Percentiles rank a stretch among this genome's conserved stretches.
phyloP scores from a whole-genome alignment of 2,113 vertebrate genomes.

The Nothocercus nigrocapillus region DNA sequence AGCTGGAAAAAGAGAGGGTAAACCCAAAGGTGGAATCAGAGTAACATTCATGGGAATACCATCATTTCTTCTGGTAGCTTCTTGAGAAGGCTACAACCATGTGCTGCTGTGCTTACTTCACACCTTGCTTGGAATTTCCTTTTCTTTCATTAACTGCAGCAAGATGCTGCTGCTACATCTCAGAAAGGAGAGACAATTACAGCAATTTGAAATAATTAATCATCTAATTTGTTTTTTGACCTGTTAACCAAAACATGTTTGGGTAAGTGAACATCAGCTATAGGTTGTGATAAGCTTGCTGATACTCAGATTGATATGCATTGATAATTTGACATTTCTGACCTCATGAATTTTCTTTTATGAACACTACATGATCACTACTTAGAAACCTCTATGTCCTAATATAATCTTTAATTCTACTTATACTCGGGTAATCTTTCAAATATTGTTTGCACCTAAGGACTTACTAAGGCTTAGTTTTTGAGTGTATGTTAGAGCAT shows the following conservation, averaged over 20 bases:
- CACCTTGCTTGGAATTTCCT: neutral
- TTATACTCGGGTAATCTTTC: neutral
- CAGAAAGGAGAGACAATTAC: neutral
- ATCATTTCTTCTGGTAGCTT: neutral
- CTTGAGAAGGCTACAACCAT: neutral
- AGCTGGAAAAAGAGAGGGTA: neutral
- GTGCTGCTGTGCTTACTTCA: neutral
- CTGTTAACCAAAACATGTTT: neutral
- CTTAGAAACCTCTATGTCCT: neutral
- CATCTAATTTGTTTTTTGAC: neutral
- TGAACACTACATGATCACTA: neutral
- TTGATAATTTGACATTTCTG: neutral
- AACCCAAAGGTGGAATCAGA: neutral
- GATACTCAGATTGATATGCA: neutral
- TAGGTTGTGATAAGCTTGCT: neutral
- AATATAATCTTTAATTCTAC: neutral
- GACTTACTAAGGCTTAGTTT: rapidly evolving
- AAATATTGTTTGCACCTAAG: rapidly evolving
- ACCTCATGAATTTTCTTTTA: neutral
- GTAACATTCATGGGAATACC: neutral
- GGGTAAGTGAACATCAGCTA: neutral
- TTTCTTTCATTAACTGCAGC: neutral
- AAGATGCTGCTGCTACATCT: neutral
- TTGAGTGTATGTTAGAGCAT: neutral
- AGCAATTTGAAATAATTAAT: neutral